A percentile compares a stretch with the other conserved stretches of the same genome.
Conservation (phyloP, 2,888 invertebrate species). For the Coronaproctus castanopsis region DNA sequence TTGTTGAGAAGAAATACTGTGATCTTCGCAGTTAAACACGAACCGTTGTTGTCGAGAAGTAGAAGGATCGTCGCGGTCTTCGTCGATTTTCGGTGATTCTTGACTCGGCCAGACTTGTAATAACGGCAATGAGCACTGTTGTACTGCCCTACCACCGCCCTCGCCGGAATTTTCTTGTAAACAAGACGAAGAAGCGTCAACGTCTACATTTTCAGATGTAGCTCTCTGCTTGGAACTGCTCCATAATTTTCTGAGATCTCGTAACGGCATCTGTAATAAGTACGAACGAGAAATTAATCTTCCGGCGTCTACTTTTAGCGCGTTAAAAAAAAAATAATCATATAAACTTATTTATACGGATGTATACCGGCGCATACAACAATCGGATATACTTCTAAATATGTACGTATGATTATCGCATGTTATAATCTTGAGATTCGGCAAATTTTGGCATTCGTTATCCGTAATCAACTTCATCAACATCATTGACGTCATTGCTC, state of each 20-base stretch:
- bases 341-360: no score
- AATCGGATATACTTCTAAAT: no score
- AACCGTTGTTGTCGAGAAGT: conserved; percentile 41
- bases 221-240: conserved; percentile 8
- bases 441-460: no score
- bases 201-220: conserved; percentile 2
- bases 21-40: conserved; percentile 35
- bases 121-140: conserved; percentile 24
- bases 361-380: no score
- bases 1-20: conserved; percentile 16
- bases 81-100: conserved; percentile 34
- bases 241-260: conserved; percentile 12
- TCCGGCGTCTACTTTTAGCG: no score
- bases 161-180: conserved; percentile 1
- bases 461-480: no score
- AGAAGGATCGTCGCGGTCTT: conserved; percentile 35
- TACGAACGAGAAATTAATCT: no score
- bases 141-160: background rate
- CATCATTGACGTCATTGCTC: no score
- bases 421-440: no score
- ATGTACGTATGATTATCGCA: no score
- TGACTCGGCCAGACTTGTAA: conserved; percentile 47
- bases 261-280: conserved; percentile 11
- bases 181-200: background rate
- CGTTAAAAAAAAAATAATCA: no score